Evolutionary conservation across 1,140 invertebrate species (phyloP).

Genomic region (Aphidius ervi): DNA sequence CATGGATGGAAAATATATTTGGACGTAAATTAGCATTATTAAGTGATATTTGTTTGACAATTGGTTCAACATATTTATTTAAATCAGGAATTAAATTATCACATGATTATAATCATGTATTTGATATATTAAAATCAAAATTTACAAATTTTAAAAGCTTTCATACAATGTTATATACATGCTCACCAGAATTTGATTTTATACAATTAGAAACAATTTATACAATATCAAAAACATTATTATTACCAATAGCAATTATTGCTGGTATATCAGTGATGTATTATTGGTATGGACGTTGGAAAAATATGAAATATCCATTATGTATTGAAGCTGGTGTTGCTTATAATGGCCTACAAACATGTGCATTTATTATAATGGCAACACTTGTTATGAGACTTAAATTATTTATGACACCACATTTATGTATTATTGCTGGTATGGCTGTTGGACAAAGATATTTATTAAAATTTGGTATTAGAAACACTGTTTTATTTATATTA

Average conservation of each 20-base stretch:
- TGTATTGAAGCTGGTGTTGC: conserved; percentile 61
- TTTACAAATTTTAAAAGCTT: conserved; percentile 72
- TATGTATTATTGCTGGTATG: conserved; percentile 69
- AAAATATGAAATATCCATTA: conserved; percentile 31
- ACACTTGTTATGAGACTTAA: conserved; percentile 79
- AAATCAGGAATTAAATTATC: conserved; percentile 41
- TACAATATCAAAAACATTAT: conserved; percentile 53
- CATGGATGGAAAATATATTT: conserved; percentile 17
- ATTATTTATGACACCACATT: conserved; percentile 75
- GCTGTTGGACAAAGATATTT: conserved; percentile 51
- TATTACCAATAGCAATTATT: conserved; percentile 58
- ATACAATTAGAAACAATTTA: conserved; percentile 57
- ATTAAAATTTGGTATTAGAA: conserved; percentile 35
- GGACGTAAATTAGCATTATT: conserved; percentile 18
- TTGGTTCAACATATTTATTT: conserved; percentile 34
- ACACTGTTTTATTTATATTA: too few species aligned
- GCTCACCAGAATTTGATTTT: conserved; percentile 79
- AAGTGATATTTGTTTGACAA: conserved; percentile 19
- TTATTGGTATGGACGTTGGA: conserved; percentile 46
- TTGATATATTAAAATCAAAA: conserved; percentile 73
- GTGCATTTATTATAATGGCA: conserved; percentile 71
- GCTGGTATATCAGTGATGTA: conserved; percentile 46
- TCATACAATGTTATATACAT: conserved; percentile 80
- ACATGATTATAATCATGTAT: conserved; percentile 67
- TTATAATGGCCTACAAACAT: conserved; percentile 67